Evolutionary conservation across 2,113 vertebrate genomes (phyloP), one percentile per base, ranked within the genome.

Genomic region (Mirza zaza): DNA sequence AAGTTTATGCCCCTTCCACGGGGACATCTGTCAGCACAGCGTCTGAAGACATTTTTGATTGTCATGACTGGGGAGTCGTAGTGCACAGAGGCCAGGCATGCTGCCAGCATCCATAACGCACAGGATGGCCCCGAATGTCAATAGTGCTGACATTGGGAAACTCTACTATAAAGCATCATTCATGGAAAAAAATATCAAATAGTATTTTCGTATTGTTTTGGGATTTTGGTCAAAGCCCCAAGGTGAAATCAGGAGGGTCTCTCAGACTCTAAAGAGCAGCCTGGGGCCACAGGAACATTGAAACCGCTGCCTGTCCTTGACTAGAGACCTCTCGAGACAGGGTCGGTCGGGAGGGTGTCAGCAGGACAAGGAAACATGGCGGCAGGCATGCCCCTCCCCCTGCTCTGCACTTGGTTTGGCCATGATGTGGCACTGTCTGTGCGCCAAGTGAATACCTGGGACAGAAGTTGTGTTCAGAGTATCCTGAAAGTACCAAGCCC

Each of bases 321-420:
- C 55, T 13, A 3, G 36, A 65, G 34, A 13, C 36, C 85, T 79
- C 48, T 8, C 42, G 45, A 50, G 21, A 14, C 15, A 11, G 17
- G n/a, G 32, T 14, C 55, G 21, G 0, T 32, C 57, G 8, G 29
- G 61, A 32, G 63, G 76, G 39, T 11, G 10, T 25, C 3, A 23
- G 39, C 2, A 2, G 45, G n/a, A 15, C 32, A 27, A 17, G 20
- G 55, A 68, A 13, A 4, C 48, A 5, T 21, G 1, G 32, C 12
- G 6, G 5, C 4, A 7, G 11, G 4, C 12, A 0, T 6, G 11
- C 50, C 11, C 20, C 1, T 0, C 2, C 15, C 12, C 48, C 45
- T 20, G 5, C 15, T 14, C 5, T 7, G 8, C 6, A 3, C 23
- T 32, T 13, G 1, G 14, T 45, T 23, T 4, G 70, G 15, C n/a